Evolutionary conservation across 2,888 invertebrate species (phyloP), one percentile per base, ranked within the genome.

Genomic region (Sphecodes monilicornis): DNA sequence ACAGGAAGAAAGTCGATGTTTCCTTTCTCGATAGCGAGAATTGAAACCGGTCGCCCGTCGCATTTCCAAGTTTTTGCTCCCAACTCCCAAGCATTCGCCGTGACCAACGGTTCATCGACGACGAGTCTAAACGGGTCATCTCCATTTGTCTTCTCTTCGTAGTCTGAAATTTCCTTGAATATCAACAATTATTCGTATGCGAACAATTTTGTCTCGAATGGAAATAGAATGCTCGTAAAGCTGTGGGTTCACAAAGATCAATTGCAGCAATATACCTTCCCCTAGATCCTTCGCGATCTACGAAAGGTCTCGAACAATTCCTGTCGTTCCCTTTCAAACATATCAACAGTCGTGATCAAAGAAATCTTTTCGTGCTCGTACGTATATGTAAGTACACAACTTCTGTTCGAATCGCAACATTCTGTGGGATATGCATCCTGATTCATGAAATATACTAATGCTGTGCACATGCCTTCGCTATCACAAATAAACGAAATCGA

Each of bases 31-130:
- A 91, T 91, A 90, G 86, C 91, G 89, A 91, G 90, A 91, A 91
- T 91, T 89, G 90, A 89, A 92, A 92, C 92, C 92, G 92, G 92
- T 92, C 90, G 89, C 75, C 81, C 82, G 77, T 78, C 86, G 90
- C 91, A 90, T 91, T 91, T 88, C 82, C 89, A 86, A 86, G 86
- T 89, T 90, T 91, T 90, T 89, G 80, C 84, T 79, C 57, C 72
- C 36, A 64, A 68, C 84, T 79, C 43, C 76, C 43, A 69, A 64
- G 70, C 69, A 54, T 80, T 78, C 74, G 78, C 69, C 54, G 76
- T 81, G 84, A 54, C 70, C 80, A 91, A 91, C 91, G 88, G 91
- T 91, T 91, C 84, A 84, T 84, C 86, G 86, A 36, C 80, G 75
- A 79, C 64, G 77, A 39, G 84, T 76, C 86, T 90, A 90, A 90